A percentile compares a stretch with the other conserved stretches of the same genome.
phyloP scores from a whole-genome alignment of 2,113 vertebrate genomes.

The Macroglossus sobrinus region DNA sequence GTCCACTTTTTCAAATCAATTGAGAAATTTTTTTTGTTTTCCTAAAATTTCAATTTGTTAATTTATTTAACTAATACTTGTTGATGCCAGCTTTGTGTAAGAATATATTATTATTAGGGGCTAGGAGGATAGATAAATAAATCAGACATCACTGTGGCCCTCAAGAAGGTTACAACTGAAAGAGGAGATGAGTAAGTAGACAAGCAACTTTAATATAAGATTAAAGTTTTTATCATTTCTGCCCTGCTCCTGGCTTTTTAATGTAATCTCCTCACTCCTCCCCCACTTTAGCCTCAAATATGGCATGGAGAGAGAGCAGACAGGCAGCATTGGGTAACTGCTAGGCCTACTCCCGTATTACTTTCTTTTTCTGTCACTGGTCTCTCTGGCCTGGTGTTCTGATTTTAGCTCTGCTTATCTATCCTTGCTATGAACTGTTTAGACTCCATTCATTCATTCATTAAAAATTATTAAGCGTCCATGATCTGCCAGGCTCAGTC shows the following conservation, averaged over 20 bases:
- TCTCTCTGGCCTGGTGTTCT: not conserved
- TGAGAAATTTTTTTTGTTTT: not conserved
- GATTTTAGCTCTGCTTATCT: not conserved
- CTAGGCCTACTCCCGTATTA: not conserved
- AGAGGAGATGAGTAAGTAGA: not conserved
- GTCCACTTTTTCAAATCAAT: not conserved
- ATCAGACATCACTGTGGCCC: not conserved
- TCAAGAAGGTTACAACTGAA: not conserved
- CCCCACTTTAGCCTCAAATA: not conserved
- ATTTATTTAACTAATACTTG: not conserved
- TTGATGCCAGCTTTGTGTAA: not conserved
- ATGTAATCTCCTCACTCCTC: not conserved
- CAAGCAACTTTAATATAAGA: not conserved
- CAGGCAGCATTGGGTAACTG: not conserved
- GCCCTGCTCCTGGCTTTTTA: not conserved
- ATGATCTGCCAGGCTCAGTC: not conserved
- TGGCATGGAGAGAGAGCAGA: not conserved
- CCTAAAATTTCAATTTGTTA: conserved; percentile 28
- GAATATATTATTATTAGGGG: not conserved
- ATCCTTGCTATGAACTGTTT: not conserved
- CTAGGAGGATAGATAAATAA: not conserved
- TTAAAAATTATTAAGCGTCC: not conserved
- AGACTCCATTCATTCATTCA: too few species aligned
- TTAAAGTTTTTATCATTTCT: not conserved
- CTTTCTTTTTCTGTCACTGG: not conserved